Evolutionary conservation across 2,113 vertebrate genomes (phyloP).

Genomic region (Sterna hirundo): DNA sequence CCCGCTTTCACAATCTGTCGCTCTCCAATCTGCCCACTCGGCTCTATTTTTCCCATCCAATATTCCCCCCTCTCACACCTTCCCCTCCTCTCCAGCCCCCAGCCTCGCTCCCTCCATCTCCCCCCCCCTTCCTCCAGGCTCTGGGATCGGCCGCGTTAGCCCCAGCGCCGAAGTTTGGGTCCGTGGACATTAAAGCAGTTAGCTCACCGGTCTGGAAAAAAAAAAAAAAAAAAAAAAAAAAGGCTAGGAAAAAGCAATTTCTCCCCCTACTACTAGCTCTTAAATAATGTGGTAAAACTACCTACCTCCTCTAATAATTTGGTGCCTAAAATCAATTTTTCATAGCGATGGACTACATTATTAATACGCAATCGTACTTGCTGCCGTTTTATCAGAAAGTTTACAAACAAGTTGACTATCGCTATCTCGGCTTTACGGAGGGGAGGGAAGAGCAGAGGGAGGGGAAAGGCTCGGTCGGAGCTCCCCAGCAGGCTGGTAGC

Average conservation of each 20-base stretch:
- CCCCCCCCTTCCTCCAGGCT: not conserved
- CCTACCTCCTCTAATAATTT: not conserved
- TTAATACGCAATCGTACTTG: not conserved
- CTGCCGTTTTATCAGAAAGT: constrained; percentile 16
- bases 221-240: not conserved
- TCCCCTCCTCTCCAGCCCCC: constrained; percentile 40
- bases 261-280: not conserved
- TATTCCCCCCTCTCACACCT: constrained; percentile 49
- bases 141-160: not conserved
- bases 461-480: not conserved
- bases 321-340: not conserved
- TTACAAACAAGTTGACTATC: not conserved
- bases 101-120: not conserved
- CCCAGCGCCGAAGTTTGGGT: not conserved
- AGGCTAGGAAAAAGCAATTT: not conserved
- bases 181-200: not conserved
- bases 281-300: not conserved
- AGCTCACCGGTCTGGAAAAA: not conserved
- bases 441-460: not conserved
- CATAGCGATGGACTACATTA: not conserved
- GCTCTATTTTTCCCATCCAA: constrained; percentile 66
- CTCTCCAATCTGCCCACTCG: constrained; percentile 65
- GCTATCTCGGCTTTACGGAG: not conserved
- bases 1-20: constrained; percentile 64
- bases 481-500: constrained; percentile 30